phyloP scores from a whole-genome alignment of 2,888 invertebrate genomes.

The Serrognathus titanus region DNA sequence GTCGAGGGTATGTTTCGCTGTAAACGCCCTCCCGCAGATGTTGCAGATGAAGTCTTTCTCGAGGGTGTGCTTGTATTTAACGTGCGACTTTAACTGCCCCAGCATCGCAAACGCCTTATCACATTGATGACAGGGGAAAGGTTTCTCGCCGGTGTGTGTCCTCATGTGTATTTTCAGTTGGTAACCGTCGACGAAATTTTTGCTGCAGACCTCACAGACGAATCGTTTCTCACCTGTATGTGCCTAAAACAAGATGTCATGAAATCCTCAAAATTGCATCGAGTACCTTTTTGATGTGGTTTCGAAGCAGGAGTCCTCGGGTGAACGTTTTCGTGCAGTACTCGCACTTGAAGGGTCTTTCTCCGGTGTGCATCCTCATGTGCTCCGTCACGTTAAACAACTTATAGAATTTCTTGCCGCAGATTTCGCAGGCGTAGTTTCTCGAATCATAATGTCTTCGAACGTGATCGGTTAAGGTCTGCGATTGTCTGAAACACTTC shows the following conservation, averaged over 20 bases:
- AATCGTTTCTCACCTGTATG: conserved; percentile 19
- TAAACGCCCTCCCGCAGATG: conserved; percentile 34
- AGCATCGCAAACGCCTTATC: conserved; percentile 31
- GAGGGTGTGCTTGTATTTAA: conserved; percentile 33
- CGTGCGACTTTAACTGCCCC: conserved; percentile 32
- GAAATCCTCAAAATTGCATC: neutral
- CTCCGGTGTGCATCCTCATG: conserved; percentile 50
- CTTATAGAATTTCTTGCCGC: conserved; percentile 49
- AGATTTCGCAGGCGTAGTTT: conserved; percentile 48
- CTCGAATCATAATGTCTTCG: conserved; percentile 49
- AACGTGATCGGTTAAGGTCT: conserved; percentile 47
- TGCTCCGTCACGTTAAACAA: conserved; percentile 50
- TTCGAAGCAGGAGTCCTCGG: conserved; percentile 17
- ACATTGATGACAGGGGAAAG: conserved; percentile 31
- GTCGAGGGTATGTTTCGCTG: conserved; percentile 35
- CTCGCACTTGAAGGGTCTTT: conserved; percentile 49
- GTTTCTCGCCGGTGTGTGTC: conserved; percentile 37
- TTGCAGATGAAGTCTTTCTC: conserved; percentile 37
- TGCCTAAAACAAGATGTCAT: neutral
- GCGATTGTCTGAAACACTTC: conserved; percentile 48
- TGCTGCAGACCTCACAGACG: conserved; percentile 16
- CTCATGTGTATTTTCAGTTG: conserved; percentile 18
- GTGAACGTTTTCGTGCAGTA: conserved; percentile 49
- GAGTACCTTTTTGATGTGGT: conserved; percentile 20
- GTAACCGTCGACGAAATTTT: conserved; percentile 19